Percentiles rank a stretch among this genome's conserved stretches.
These are phyloP conservation scores for Acanthaster planci DNA, from an alignment of 35 echinoderm and acorn worm species.

Conservation along the genomic window DNA sequence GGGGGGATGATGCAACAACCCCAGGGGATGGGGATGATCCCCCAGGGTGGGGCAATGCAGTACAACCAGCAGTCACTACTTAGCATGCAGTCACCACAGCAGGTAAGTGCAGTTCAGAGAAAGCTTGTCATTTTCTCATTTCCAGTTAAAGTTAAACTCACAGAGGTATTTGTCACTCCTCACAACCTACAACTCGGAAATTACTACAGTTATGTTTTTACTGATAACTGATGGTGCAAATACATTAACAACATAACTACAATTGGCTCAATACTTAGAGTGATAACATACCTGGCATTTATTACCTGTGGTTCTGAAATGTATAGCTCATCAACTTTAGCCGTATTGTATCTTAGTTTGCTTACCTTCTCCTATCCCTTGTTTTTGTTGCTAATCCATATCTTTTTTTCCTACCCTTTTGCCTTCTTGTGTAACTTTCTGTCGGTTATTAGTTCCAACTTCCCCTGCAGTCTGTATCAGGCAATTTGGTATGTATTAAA, in stretches of 20 bases:
- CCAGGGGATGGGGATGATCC: not conserved
- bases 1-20: constrained; percentile 4
- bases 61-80: constrained; percentile 31
- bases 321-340: no score
- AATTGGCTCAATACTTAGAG: no score
- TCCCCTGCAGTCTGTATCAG: not conserved
- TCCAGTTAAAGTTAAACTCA: no score
- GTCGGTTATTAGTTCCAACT: constrained; percentile 3
- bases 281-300: no score
- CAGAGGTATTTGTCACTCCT: no score
- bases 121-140: no score
- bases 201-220: no score
- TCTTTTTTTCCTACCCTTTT: not conserved
- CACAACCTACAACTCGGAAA: no score
- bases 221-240: no score
- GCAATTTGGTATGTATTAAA: not conserved
- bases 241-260: no score
- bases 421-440: not conserved
- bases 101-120: not conserved
- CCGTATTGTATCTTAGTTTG: not conserved
- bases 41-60: constrained; percentile 12
- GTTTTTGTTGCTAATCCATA: not conserved
- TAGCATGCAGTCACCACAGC: constrained; percentile 4
- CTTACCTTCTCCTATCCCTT: not conserved
- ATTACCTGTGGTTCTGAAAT: no score